Conservation (phyloP, 1,140 invertebrate genomes). For the Laupala kohalensis region DNA sequence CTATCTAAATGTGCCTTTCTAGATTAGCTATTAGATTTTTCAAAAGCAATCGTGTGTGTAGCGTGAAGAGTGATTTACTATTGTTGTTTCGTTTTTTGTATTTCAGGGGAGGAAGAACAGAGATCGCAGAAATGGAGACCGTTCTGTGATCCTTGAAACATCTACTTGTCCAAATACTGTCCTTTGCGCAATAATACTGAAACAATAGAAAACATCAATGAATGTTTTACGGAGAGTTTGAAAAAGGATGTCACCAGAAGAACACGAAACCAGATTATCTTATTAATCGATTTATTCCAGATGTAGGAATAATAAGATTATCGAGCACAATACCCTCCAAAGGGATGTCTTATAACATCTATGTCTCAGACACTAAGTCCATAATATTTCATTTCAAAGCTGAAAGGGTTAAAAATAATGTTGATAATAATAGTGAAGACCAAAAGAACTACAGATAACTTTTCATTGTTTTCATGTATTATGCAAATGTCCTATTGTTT, state of each 20-base stretch:
- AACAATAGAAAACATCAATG: not conserved
- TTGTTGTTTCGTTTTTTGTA: constrained; percentile 16
- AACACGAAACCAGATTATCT: not conserved
- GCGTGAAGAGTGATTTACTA: constrained; percentile 7
- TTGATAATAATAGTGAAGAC: not conserved
- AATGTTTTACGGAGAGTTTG: not conserved
- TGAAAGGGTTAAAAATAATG: not conserved
- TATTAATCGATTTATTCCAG: not conserved
- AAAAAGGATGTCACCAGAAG: not conserved
- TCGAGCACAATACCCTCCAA: not conserved
- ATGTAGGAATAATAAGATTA: not conserved
- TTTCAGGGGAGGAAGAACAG: constrained; percentile 44
- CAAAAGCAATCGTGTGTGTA: not conserved
- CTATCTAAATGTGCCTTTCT: not conserved
- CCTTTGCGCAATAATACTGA: not conserved
- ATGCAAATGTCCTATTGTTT: not conserved
- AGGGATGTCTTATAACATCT: not conserved
- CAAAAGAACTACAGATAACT: not conserved
- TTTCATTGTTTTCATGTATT: not conserved
- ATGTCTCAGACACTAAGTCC: not conserved
- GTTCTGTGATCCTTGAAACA: constrained; percentile 56
- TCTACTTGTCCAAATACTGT: not conserved
- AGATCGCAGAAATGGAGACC: constrained; percentile 77
- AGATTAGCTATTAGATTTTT: not conserved
- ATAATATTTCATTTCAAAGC: not conserved